Evolutionary conservation across 2,888 invertebrate species (phyloP).

Genomic region (Protodeltote pygarga): DNA sequence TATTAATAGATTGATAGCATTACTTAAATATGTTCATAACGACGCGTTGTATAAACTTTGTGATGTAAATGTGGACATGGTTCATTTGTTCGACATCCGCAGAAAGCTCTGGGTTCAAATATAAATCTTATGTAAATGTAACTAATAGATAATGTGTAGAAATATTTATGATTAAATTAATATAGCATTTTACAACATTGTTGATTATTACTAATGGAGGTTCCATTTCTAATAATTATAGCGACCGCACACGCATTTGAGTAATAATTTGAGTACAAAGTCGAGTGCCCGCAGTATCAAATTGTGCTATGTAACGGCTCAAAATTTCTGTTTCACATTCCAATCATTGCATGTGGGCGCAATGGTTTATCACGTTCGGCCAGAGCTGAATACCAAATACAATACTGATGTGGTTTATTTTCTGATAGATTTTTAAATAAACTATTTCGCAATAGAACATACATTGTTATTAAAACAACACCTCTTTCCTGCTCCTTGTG

Average conservation of each 20-base stretch:
- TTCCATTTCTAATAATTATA: slow-evolving; percentile 54
- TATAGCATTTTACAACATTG: slow-evolving; percentile 68
- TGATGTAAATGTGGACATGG: slow-evolving; percentile 63
- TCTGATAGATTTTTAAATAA: slow-evolving; percentile 75
- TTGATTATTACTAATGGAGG: slow-evolving; percentile 65
- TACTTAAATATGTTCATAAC: slow-evolving; percentile 25
- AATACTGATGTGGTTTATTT: slow-evolving; percentile 75
- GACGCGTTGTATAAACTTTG: slow-evolving; percentile 58
- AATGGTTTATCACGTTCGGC: slow-evolving; percentile 62
- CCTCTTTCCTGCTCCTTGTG: slow-evolving; percentile 30
- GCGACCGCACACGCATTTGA: slow-evolving; percentile 55
- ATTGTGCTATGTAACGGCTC: slow-evolving; percentile 50
- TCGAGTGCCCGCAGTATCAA: slow-evolving; percentile 53
- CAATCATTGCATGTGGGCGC: slow-evolving; percentile 65
- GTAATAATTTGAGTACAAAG: slow-evolving; percentile 62
- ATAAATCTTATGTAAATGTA: slow-evolving; percentile 64
- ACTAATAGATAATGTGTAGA: slow-evolving; percentile 68
- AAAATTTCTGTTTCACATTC: slow-evolving; percentile 73
- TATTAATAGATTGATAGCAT: slow-evolving; percentile 70
- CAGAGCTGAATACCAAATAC: slow-evolving; percentile 82
- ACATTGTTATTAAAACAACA: slow-evolving; percentile 44
- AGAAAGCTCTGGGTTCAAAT: slow-evolving; percentile 65
- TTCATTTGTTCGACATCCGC: slow-evolving; percentile 58
- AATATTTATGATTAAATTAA: slow-evolving; percentile 77
- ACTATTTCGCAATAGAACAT: slow-evolving; percentile 62